These are phyloP conservation scores for Drosophila sechellia DNA, from an alignment of 1,140 invertebrate genomes.

Conservation along the genomic window DNA sequence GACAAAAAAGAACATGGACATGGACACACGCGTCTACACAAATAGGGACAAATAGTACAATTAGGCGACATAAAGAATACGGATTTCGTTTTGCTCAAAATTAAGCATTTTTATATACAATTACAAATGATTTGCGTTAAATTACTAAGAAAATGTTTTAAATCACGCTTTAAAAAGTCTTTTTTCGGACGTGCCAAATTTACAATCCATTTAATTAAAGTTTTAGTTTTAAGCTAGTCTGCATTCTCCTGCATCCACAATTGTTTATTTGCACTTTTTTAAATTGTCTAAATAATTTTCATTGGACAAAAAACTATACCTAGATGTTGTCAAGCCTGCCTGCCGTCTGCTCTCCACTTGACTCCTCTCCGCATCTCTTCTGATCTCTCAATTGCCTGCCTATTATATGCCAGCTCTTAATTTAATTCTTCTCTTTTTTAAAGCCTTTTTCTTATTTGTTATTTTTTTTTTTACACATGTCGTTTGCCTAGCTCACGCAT, in stretches of 20 bases:
- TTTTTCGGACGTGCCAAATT: background rate
- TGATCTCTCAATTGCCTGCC: background rate
- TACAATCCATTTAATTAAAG: background rate
- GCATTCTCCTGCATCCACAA: background rate
- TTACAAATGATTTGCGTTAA: background rate
- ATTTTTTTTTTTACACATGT: background rate
- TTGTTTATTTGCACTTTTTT: background rate
- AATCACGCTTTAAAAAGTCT: background rate
- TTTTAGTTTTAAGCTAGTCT: background rate
- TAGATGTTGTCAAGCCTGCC: constrained; percentile 1
- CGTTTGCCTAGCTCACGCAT: background rate
- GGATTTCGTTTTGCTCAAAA: background rate
- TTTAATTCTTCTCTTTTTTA: constrained; percentile 9
- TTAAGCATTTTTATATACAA: constrained; percentile 1
- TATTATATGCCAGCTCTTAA: background rate
- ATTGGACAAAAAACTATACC: background rate
- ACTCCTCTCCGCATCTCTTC: background rate
- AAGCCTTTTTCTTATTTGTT: constrained; percentile 4
- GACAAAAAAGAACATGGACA: background rate
- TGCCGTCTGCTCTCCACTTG: constrained; percentile 4
- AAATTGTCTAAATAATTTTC: constrained; percentile 1
- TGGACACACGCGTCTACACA: background rate
- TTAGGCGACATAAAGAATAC: background rate
- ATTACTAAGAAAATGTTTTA: background rate
- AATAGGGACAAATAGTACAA: background rate